A percentile compares a stretch with the other conserved stretches of the same genome.
Conservation (phyloP, 1,140 invertebrate genomes). For the Drosophila lowei region DNA sequence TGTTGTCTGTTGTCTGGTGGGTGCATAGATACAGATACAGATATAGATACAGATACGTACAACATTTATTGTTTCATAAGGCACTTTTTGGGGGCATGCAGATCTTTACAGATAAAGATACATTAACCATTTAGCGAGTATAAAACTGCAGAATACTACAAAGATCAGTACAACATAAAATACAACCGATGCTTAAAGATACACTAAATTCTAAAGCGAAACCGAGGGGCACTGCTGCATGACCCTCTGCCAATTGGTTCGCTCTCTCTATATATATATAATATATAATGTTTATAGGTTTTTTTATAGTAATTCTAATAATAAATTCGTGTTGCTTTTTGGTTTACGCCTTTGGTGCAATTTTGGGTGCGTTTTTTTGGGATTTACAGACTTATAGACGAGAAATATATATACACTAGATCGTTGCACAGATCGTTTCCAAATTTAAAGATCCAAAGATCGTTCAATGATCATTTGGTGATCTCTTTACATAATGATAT, state of each 20-base stretch:
- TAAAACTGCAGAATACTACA: slow-evolving; percentile 64
- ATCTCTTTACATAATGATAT: slow-evolving; percentile 48
- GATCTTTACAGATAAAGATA: slow-evolving; percentile 12
- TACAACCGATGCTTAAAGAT: slow-evolving; percentile 55
- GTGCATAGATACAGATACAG: slow-evolving; percentile 1
- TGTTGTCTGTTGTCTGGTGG: slow-evolving; percentile 15
- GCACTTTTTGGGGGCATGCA: slow-evolving; percentile 56
- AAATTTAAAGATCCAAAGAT: background rate
- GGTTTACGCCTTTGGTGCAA: slow-evolving; percentile 70
- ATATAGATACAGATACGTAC: slow-evolving; percentile 40
- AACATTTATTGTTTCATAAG: slow-evolving; percentile 75
- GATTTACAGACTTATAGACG: slow-evolving; percentile 58
- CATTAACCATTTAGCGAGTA: slow-evolving; percentile 45
- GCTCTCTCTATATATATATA: background rate
- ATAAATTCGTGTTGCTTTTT: slow-evolving; percentile 35
- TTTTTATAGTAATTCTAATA: background rate
- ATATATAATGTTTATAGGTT: background rate
- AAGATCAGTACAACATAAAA: slow-evolving; percentile 61
- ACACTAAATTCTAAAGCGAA: background rate
- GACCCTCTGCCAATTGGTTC: no score
- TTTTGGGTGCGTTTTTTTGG: slow-evolving; percentile 16
- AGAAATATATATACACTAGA: slow-evolving; percentile 53
- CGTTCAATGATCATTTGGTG: slow-evolving; percentile 3
- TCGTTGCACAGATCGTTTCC: background rate
- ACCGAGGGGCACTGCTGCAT: no score